phyloP scores from a whole-genome alignment of 2,113 vertebrate species.

The Psittacara wagleri region DNA sequence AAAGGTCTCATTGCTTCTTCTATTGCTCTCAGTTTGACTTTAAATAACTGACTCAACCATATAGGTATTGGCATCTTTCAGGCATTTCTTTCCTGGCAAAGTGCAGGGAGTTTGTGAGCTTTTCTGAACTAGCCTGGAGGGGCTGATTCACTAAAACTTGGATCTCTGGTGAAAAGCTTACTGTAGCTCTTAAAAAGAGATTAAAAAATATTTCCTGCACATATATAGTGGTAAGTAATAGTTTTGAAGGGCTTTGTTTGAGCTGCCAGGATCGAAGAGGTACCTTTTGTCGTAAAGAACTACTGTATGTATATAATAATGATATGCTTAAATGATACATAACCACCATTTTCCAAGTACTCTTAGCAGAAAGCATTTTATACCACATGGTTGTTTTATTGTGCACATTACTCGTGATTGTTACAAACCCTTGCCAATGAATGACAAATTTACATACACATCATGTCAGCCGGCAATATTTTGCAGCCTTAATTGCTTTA shows the following conservation, averaged over 20 bases:
- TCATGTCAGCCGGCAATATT: constrained; percentile 85
- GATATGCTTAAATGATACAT: constrained; percentile 66
- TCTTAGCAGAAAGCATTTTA: constrained; percentile 72
- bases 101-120: neutral
- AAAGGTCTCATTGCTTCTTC: neutral
- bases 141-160: neutral
- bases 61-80: constrained; percentile 11
- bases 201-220: constrained; percentile 37
- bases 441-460: constrained; percentile 88
- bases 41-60: neutral
- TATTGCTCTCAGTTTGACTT: neutral
- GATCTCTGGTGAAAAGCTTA: constrained; percentile 7
- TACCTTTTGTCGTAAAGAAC: constrained; percentile 50
- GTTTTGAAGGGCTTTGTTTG: constrained; percentile 34
- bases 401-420: constrained; percentile 73
- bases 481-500: constrained; percentile 86
- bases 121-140: constrained; percentile 21
- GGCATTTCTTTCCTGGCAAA: neutral
- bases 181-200: neutral
- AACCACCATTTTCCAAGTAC: constrained; percentile 54
- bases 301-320: constrained; percentile 54
- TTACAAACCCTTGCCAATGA: constrained; percentile 82
- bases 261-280: neutral
- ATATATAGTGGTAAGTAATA: constrained; percentile 19
- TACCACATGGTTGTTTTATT: constrained; percentile 72